phyloP scores from a whole-genome alignment of 2,797 vertebrate species.

The Pygocentrus nattereri region DNA sequence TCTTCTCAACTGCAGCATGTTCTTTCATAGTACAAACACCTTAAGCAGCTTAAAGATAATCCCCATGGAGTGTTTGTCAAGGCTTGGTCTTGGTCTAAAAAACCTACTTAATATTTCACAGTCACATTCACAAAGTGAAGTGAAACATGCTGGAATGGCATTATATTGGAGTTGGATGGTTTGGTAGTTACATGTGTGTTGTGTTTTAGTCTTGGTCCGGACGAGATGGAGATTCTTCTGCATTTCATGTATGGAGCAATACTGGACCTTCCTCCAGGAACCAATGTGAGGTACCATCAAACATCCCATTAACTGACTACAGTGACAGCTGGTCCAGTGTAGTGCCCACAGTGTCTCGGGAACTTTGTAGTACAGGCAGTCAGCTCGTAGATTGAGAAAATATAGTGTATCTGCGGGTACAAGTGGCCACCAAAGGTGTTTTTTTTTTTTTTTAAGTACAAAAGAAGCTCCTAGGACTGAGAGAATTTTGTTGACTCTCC shows the following conservation, averaged over 20 bases:
- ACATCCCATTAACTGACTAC: background rate
- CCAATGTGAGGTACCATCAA: constrained; percentile 84
- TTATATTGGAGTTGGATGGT: background rate
- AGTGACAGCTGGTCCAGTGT: background rate
- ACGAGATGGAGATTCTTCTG: constrained; percentile 90
- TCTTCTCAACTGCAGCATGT: background rate
- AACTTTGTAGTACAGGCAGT: background rate
- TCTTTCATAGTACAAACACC: background rate
- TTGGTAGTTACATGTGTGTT: constrained; percentile 32
- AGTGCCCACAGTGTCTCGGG: background rate
- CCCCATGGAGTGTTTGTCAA: background rate
- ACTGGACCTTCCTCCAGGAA: constrained; percentile 87
- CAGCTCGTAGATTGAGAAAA: background rate
- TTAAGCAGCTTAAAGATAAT: background rate
- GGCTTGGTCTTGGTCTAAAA: background rate
- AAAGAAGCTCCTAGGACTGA: too few relatives aligned
- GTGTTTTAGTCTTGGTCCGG: constrained; percentile 81
- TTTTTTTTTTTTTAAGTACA: too few relatives aligned
- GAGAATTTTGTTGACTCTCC: too few relatives aligned
- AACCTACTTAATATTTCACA: background rate
- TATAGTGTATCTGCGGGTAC: background rate
- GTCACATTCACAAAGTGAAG: background rate
- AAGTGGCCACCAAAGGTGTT: background rate
- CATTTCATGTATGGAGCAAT: constrained; percentile 94
- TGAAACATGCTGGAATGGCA: background rate